phyloP scores from a whole-genome alignment of 92 coral and sea anemone species.

The Zoanthus sansibaricus region DNA sequence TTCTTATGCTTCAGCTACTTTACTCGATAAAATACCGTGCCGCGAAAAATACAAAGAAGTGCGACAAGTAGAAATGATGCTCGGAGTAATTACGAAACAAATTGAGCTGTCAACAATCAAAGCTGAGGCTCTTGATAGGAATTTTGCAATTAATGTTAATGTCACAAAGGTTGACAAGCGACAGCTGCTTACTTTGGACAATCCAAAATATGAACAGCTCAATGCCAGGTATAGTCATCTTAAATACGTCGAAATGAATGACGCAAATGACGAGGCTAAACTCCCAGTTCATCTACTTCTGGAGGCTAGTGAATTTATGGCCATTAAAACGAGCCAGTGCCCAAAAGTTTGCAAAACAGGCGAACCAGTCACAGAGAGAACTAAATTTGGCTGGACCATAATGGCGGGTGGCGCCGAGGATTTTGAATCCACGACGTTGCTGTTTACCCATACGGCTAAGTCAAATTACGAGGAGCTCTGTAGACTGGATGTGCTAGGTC shows the following conservation, averaged over 20 bases:
- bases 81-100: constrained; percentile 43
- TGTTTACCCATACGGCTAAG: not conserved
- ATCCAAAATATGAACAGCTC: constrained; percentile 40
- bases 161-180: constrained; percentile 49
- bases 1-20: constrained; percentile 52
- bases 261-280: constrained; percentile 28
- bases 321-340: constrained; percentile 41
- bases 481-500: constrained; percentile 11
- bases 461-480: constrained; percentile 20
- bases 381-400: constrained; percentile 4
- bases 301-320: constrained; percentile 60
- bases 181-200: constrained; percentile 44
- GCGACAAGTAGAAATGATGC: constrained; percentile 63
- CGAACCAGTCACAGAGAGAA: constrained; percentile 14
- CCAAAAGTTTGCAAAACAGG: constrained; percentile 46
- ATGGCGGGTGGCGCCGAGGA: not conserved
- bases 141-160: constrained; percentile 33
- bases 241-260: constrained; percentile 51
- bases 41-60: constrained; percentile 20
- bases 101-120: constrained; percentile 48
- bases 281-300: constrained; percentile 57
- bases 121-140: constrained; percentile 16
- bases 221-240: constrained; percentile 6
- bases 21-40: constrained; percentile 23
- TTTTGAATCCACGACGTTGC: not conserved